Conservation (phyloP, 2,888 invertebrate species). For the Galeopsomyia nigrocyanea region DNA sequence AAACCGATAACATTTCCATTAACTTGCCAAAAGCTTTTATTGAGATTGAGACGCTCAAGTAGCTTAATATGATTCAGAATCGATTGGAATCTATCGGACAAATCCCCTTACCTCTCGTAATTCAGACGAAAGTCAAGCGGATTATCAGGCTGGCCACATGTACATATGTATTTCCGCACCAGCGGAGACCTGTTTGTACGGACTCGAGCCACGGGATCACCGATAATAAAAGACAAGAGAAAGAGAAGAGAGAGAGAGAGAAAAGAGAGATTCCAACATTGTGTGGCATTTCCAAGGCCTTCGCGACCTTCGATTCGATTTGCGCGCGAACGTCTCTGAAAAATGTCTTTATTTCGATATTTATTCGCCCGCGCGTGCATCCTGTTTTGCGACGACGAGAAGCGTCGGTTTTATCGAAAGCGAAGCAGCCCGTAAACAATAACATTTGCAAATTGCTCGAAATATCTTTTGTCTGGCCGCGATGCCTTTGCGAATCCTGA, state of each 20-base stretch:
- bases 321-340: constrained; percentile 11
- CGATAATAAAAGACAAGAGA: constrained; percentile 32
- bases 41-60: too few species aligned
- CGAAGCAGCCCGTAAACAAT: constrained; percentile 11
- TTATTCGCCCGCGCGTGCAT: not conserved
- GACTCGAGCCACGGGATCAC: constrained; percentile 7
- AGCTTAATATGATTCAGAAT: too few species aligned
- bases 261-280: constrained; percentile 6
- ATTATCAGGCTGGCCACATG: constrained; percentile 13
- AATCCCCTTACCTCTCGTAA: constrained; percentile 10
- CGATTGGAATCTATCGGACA: too few species aligned
- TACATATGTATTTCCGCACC: constrained; percentile 25
- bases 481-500: constrained; percentile 14
- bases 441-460: constrained; percentile 25
- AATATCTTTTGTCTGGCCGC: constrained; percentile 23
- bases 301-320: constrained; percentile 47
- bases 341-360: constrained; percentile 43
- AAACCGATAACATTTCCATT: too few species aligned
- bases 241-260: constrained; percentile 11
- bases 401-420: constrained; percentile 22
- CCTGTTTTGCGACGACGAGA: constrained; percentile 22
- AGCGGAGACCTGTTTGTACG: constrained; percentile 37
- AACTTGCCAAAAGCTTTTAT: too few species aligned
- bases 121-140: not conserved
- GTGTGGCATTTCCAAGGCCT: constrained; percentile 50